phyloP scores from a whole-genome alignment of 2,797 vertebrate genomes.

The Astyanax mexicanus region DNA sequence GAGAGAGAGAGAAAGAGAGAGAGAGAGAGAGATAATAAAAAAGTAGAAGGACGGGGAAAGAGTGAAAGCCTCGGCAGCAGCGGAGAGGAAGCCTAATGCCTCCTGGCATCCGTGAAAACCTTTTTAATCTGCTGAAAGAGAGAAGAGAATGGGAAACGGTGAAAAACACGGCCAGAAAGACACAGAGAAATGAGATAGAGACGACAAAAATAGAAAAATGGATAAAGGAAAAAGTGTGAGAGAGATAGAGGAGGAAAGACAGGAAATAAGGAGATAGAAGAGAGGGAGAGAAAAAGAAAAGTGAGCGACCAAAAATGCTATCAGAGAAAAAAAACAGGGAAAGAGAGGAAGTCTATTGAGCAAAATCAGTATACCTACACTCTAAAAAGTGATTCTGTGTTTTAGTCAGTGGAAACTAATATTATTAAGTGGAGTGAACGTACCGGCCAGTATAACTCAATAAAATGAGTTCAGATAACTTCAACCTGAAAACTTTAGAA shows the following conservation, averaged over 20 bases:
- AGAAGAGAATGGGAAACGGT: slow-evolving; percentile 49
- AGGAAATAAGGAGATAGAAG: not conserved
- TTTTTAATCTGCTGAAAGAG: slow-evolving; percentile 66
- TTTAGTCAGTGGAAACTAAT: too few species aligned
- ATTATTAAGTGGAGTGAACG: too few species aligned
- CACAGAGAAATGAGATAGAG: slow-evolving; percentile 41
- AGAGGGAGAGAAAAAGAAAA: not conserved
- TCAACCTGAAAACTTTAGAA: too few species aligned
- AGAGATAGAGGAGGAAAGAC: slow-evolving; percentile 3
- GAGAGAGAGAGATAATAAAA: not conserved
- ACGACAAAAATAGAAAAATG: slow-evolving; percentile 35
- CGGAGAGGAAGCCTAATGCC: slow-evolving; percentile 64
- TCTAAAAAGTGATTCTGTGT: too few species aligned
- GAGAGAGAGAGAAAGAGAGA: not conserved
- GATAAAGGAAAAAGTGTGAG: slow-evolving; percentile 29
- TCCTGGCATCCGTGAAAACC: slow-evolving; percentile 72
- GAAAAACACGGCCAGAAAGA: slow-evolving; percentile 28
- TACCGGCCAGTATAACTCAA: too few species aligned
- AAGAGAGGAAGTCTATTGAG: too few species aligned
- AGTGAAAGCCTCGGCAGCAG: not conserved
- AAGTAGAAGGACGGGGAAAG: not conserved
- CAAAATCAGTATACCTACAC: too few species aligned
- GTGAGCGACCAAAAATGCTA: too few species aligned
- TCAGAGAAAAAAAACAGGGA: too few species aligned
- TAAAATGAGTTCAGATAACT: too few species aligned